Conservation (phyloP, 2,888 invertebrate genomes). For the Oscheius sp. region DNA sequence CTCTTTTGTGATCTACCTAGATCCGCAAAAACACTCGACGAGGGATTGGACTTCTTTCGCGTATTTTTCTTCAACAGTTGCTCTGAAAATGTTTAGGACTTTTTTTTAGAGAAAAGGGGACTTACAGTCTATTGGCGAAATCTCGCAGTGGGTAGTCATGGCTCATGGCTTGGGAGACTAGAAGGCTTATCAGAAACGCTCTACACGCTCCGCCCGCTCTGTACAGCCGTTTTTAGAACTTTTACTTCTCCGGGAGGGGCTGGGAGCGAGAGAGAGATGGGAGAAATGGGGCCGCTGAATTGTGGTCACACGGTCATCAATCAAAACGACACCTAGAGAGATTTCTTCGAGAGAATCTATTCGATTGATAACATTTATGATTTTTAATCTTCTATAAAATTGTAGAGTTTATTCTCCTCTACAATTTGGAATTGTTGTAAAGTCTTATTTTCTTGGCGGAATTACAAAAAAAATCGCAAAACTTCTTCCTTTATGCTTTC, state of each 20-base stretch:
- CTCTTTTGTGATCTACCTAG: slow-evolving; percentile 11
- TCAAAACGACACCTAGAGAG: slow-evolving; percentile 9
- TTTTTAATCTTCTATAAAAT: no score
- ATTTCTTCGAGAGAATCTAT: no score
- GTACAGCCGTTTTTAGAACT: slow-evolving; percentile 11
- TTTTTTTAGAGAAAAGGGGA: not conserved
- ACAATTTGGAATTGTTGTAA: no score
- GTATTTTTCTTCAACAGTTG: slow-evolving; percentile 26
- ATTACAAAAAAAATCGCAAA: no score
- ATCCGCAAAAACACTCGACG: slow-evolving; percentile 30
- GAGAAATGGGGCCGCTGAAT: not conserved
- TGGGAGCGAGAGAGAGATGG: not conserved
- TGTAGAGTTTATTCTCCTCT: no score
- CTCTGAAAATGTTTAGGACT: slow-evolving; percentile 3
- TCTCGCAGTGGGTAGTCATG: slow-evolving; percentile 28
- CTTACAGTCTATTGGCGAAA: slow-evolving; percentile 21
- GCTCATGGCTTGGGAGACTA: slow-evolving; percentile 10
- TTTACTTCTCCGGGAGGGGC: not conserved
- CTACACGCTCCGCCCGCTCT: slow-evolving; percentile 5
- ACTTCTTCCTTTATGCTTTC: no score
- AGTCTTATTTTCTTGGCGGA: no score
- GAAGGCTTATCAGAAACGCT: slow-evolving; percentile 8
- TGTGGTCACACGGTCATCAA: not conserved
- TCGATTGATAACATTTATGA: no score
- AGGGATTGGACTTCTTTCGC: slow-evolving; percentile 22